These are phyloP conservation scores for Ahaetulla prasina DNA, from an alignment of 2,113 vertebrate genomes.

Conservation along the genomic window DNA sequence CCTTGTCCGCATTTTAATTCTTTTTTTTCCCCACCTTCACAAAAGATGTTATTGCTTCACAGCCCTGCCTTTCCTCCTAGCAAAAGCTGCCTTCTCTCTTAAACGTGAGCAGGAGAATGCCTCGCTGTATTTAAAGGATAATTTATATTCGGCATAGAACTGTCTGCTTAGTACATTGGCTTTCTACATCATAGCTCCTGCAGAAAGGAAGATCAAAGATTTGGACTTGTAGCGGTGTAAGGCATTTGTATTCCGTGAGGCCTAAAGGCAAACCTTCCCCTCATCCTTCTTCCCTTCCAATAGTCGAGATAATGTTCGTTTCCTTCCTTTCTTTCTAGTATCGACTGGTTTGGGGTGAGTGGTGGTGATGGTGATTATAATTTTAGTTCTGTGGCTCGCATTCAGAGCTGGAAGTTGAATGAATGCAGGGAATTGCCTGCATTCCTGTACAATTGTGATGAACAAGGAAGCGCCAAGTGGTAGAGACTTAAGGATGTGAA, in stretches of 20 bases:
- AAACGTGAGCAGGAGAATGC: conserved; percentile 35
- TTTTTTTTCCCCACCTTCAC: not conserved
- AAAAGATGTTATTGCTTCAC: conserved; percentile 34
- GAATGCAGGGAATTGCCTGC: not conserved
- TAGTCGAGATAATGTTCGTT: conserved; percentile 33
- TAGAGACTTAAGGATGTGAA: not conserved
- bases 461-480: not conserved
- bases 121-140: conserved; percentile 56
- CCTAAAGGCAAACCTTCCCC: conserved; percentile 39
- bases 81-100: conserved; percentile 34
- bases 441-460: not conserved
- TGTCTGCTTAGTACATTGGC: conserved; percentile 66
- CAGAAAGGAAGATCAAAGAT: conserved; percentile 69
- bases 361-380: conserved; percentile 9
- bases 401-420: conserved; percentile 16
- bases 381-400: not conserved
- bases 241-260: conserved; percentile 63
- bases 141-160: conserved; percentile 66
- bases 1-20: conserved; percentile 31
- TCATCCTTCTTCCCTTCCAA: conserved; percentile 30
- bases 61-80: conserved; percentile 51
- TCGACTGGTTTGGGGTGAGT: conserved; percentile 23
- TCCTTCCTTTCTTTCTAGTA: conserved; percentile 33
- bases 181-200: conserved; percentile 67
- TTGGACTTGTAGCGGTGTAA: conserved; percentile 57